Conservation (phyloP, 53 echinoderm and acorn worm genomes). For the Arbacia lixula region DNA sequence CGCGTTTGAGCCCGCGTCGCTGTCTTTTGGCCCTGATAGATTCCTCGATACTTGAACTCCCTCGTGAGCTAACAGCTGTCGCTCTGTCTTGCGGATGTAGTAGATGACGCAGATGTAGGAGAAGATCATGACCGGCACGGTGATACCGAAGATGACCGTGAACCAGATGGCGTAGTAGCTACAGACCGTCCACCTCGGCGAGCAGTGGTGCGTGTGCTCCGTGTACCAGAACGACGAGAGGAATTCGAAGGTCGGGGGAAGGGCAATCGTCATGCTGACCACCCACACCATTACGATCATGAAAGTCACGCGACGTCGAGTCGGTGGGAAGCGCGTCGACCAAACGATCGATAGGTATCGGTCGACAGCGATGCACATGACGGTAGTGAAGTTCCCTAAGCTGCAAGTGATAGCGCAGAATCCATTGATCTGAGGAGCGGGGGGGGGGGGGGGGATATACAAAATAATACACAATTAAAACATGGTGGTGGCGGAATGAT, state of each 20-base stretch:
- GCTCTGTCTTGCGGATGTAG: conserved; percentile 40
- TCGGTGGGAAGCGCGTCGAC: conserved; percentile 43
- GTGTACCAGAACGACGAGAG: conserved; percentile 28
- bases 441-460: neutral
- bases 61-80: neutral
- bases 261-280: conserved; percentile 32
- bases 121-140: conserved; percentile 45
- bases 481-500: no score
- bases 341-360: conserved; percentile 51
- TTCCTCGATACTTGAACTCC: neutral
- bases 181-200: conserved; percentile 22
- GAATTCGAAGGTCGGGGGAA: conserved; percentile 42
- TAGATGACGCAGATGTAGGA: conserved; percentile 44
- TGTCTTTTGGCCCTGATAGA: neutral
- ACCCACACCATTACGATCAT: conserved; percentile 34
- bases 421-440: conserved; percentile 29
- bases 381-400: conserved; percentile 42
- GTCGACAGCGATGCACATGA: conserved; percentile 50
- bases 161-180: conserved; percentile 49
- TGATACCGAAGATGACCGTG: conserved; percentile 47
- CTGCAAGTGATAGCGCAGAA: conserved; percentile 54
- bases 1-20: no score
- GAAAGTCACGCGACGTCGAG: conserved; percentile 28
- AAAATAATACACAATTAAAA: no score
- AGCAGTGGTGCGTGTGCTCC: conserved; percentile 37